Conservation (phyloP, 2,113 vertebrate species). For the Microcebus griseorufus region DNA sequence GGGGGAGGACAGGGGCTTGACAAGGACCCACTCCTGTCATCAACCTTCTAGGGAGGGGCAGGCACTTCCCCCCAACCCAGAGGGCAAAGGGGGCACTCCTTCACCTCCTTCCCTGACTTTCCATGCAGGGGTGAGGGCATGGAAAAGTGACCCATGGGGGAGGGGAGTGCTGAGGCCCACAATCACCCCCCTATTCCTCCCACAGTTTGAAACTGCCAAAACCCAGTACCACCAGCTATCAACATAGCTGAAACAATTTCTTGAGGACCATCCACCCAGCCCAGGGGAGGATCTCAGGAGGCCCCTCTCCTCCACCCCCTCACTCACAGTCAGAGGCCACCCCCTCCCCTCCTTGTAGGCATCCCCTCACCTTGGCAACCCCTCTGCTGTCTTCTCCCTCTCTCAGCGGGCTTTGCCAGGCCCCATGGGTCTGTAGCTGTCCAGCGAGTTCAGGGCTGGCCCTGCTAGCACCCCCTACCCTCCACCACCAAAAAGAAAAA, state of each 20-base stretch:
- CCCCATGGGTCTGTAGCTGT: constrained; percentile 74
- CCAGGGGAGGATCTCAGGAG: constrained; percentile 14
- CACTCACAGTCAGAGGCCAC: not conserved
- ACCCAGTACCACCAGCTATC: not conserved
- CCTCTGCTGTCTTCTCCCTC: constrained; percentile 71
- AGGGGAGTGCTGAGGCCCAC: not conserved
- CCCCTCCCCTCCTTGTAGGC: not conserved
- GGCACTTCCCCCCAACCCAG: not conserved
- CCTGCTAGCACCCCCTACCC: not conserved
- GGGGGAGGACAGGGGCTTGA: not conserved
- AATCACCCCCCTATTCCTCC: constrained; percentile 13
- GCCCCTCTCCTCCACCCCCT: not conserved
- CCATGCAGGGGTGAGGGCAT: not conserved
- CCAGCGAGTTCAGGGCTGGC: constrained; percentile 67
- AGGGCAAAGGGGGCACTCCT: not conserved
- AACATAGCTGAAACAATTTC: not conserved
- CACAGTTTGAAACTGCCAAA: constrained; percentile 46
- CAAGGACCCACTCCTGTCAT: not conserved
- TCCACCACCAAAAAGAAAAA: not conserved
- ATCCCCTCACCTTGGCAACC: constrained; percentile 76
- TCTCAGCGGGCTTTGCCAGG: constrained; percentile 69
- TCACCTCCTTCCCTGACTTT: not conserved
- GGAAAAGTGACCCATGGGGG: not conserved
- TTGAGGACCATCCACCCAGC: not conserved
- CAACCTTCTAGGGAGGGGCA: not conserved